These are phyloP conservation scores for Drosophila tristis DNA, from an alignment of 1,140 invertebrate genomes.

Conservation along the genomic window DNA sequence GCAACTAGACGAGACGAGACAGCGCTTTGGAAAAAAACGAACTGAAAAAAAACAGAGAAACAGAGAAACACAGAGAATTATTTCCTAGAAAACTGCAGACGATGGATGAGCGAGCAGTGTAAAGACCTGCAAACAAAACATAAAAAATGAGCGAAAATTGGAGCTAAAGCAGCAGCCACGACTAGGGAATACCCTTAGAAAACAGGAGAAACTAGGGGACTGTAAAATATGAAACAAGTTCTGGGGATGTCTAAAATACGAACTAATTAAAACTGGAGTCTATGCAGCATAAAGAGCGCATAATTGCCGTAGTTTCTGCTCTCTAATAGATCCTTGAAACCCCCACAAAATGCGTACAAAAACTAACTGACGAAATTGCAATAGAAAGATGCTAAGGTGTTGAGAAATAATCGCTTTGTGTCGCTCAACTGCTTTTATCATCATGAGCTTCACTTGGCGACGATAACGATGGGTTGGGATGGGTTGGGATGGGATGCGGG, in stretches of 20 bases:
- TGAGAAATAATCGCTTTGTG: constrained; percentile 69
- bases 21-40: constrained; percentile 48
- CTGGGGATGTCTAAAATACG: neutral
- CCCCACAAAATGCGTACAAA: neutral
- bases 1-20: constrained; percentile 71
- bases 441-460: constrained; percentile 77
- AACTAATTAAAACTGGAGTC: too few species aligned
- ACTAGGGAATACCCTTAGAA: constrained; percentile 31
- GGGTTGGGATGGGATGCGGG: constrained; percentile 40
- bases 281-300: too few species aligned
- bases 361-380: constrained; percentile 26
- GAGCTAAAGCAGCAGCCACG: neutral
- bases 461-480: constrained; percentile 63
- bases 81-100: constrained; percentile 70
- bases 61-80: constrained; percentile 58
- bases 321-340: neutral
- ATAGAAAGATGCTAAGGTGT: constrained; percentile 31
- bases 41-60: constrained; percentile 21
- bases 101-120: constrained; percentile 53
- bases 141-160: constrained; percentile 18
- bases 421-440: constrained; percentile 68
- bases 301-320: neutral
- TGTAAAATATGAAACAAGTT: neutral
- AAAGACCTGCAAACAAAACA: constrained; percentile 28
- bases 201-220: neutral